Evolutionary conservation across 2,797 vertebrate species (phyloP), one percentile per base, ranked within the genome.

Genomic region (Cyclopterus lumpus): DNA sequence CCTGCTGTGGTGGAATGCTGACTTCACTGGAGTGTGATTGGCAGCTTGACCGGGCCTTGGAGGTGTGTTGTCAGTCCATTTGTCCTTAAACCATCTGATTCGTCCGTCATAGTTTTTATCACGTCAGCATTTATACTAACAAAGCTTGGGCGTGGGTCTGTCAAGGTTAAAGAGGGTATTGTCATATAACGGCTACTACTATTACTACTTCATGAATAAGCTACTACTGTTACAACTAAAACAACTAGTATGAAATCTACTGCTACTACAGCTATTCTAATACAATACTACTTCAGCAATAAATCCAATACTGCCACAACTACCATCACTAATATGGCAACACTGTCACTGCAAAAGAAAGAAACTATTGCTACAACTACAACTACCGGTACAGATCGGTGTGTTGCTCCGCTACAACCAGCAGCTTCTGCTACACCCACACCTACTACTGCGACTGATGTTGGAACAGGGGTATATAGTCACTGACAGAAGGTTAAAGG

Each of bases 1-100:
- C 79, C 67, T 59, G 64, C 82, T 77, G 81, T 22, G 82, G 79
- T 69, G 60, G 83, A 85, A 57, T 75, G 88, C 92, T 93, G 92
- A 93, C 82, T 70, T 16, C 65, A 75, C 71, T 5, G 18, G 26
- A 42, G 49, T 83, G 18, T 75, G 77, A 85, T 72, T 87, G 78
- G 81, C 82, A 82, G 75, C 65, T 48, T 48, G 46, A 48, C 20
- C 34, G 36, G n/a, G 71, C 70, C 42, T 60, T 32, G 6, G 30
- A 71, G 49, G 30, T 60, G 26, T 38, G 44, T 34, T 57, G 54
- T 82, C 58, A 46, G 51, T 69, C 58, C n/a, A 48, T 72, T 53
- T 72, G 65, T 72, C 67, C 65, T 64, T 48, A 63, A 57, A 63
- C 34, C 62, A 64, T 36, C 51, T 30, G 44, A 57, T 75, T 62